Base-by-base conservation (phyloP, 2,888 invertebrate genomes). In the Dicranocentrus wangi region DNA sequence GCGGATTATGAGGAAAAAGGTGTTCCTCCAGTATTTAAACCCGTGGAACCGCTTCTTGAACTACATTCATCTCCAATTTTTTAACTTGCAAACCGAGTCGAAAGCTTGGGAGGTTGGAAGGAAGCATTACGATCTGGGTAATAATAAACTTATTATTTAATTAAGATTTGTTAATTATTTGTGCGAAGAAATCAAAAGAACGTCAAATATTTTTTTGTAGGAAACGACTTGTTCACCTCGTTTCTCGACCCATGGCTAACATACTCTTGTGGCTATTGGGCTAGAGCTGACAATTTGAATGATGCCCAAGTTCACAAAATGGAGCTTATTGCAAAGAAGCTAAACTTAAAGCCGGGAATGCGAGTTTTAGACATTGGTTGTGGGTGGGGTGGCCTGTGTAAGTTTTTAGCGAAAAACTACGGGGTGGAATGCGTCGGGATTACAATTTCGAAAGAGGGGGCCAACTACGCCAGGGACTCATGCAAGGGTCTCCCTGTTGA, bases 21-120 rank as follows among this genome's bases (percentile, higher is more conserved):
- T 79, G 1, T 82, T 66, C 25, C 32, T 75, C 0, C 43, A 73
- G 28, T 82, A 82, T 71, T 51, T 82, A 8, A 69, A 82, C 43
- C 79, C 79, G 15, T 82, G 73, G 75, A 82, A 82, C 28, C 42
- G 82, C 1, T 82, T 82, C 19, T 58, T 82, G 1, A 82, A 82
- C 19, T 79, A 75, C 25, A 27, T 75, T 13, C 63, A 79, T 8
- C 63, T 82, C 19, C 15, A 28, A 2, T 80, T 82, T 39, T 82
- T 82, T 51, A 82, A 82, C 42, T 51, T 82, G 13, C 82, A 82
- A 68, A 72, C 82, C 1, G 55, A 82, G 27, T 39, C 60, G 2
- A 82, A 77, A 51, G 71, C 82, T 0, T 82, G 71, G 71, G 77
- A 82, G 61, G 82, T 82, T 0, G 82, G 82, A 32, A 69, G 43